phyloP scores from a whole-genome alignment of 2,797 vertebrate species.

The Acanthurus leucopareius region DNA sequence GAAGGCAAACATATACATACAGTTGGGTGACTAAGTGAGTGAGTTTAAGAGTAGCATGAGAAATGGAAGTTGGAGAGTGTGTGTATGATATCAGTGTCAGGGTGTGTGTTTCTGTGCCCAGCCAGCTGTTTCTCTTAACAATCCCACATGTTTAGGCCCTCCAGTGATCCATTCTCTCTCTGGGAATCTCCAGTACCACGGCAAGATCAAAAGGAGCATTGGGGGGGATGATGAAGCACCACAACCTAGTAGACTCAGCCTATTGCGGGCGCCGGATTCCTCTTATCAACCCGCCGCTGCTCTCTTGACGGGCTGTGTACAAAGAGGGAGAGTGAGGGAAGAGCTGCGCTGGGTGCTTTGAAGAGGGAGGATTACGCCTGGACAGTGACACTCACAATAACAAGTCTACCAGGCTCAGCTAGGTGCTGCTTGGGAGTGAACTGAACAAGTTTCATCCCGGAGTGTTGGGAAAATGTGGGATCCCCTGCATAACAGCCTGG shows the following conservation, averaged over 20 bases:
- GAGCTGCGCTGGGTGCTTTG: conserved; percentile 89
- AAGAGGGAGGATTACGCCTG: conserved; percentile 89
- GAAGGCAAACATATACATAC: conserved; percentile 48
- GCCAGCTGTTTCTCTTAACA: conserved; percentile 88
- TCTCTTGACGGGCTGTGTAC: conserved; percentile 90
- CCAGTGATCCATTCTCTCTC: conserved; percentile 84
- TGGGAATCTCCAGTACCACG: conserved; percentile 90
- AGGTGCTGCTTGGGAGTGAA: conserved; percentile 89
- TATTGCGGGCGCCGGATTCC: conserved; percentile 87
- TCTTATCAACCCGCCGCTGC: conserved; percentile 92
- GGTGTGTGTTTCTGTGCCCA: conserved; percentile 69
- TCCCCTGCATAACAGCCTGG: conserved; percentile 38
- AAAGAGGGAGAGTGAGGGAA: conserved; percentile 88
- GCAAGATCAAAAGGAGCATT: conserved; percentile 81
- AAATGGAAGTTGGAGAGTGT: conserved; percentile 73
- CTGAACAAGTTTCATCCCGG: conserved; percentile 23
- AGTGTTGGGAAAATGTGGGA: conserved; percentile 50
- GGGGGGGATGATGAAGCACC: conserved; percentile 85
- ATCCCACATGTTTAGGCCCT: conserved; percentile 79
- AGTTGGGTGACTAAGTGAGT: conserved; percentile 68
- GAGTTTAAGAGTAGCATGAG: conserved; percentile 72
- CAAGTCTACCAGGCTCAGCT: conserved; percentile 90
- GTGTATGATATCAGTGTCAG: conserved; percentile 85
- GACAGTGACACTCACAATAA: conserved; percentile 92
- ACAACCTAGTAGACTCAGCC: conserved; percentile 88